Evolutionary conservation across 2,888 invertebrate species (phyloP).

Genomic region (Drosophila setosimentum): DNA sequence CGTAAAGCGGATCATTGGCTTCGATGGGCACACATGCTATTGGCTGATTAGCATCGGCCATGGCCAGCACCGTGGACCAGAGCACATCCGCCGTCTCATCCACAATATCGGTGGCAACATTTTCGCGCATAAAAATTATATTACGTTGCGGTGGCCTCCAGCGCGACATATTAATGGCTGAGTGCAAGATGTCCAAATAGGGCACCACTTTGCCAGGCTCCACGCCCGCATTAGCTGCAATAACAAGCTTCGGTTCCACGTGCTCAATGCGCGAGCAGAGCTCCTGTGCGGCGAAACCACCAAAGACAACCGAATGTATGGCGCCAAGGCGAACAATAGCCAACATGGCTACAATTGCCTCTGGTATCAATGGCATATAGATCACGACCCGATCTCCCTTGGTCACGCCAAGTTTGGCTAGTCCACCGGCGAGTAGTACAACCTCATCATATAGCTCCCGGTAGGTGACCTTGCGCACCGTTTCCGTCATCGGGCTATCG

Average conservation of each 20-base stretch:
- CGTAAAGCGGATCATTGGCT: slow-evolving; percentile 95
- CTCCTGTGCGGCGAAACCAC: slow-evolving; percentile 96
- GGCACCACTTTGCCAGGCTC: slow-evolving; percentile 93
- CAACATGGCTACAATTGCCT: slow-evolving; percentile 95
- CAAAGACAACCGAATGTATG: slow-evolving; percentile 97
- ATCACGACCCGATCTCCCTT: slow-evolving; percentile 95
- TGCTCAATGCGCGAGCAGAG: slow-evolving; percentile 94
- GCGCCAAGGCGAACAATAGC: slow-evolving; percentile 95
- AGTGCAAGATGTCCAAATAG: slow-evolving; percentile 84
- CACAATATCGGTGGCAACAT: slow-evolving; percentile 87
- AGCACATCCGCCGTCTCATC: slow-evolving; percentile 89
- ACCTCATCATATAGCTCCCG: slow-evolving; percentile 90
- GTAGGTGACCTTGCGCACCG: slow-evolving; percentile 92
- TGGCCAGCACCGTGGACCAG: slow-evolving; percentile 91
- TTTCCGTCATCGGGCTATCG: slow-evolving; percentile 95
- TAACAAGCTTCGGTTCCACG: slow-evolving; percentile 94
- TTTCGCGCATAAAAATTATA: slow-evolving; percentile 92
- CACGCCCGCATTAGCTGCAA: slow-evolving; percentile 95
- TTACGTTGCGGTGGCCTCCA: slow-evolving; percentile 90
- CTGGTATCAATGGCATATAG: slow-evolving; percentile 97
- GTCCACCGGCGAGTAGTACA: slow-evolving; percentile 91
- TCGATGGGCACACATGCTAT: slow-evolving; percentile 94
- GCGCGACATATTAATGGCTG: slow-evolving; percentile 90
- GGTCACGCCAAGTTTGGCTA: slow-evolving; percentile 91
- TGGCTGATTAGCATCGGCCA: slow-evolving; percentile 85